Percentiles rank a stretch among this genome's conserved stretches.
Evolutionary conservation across 1,140 invertebrate genomes (phyloP).

Genomic region (Aporrectodea caliginosa): DNA sequence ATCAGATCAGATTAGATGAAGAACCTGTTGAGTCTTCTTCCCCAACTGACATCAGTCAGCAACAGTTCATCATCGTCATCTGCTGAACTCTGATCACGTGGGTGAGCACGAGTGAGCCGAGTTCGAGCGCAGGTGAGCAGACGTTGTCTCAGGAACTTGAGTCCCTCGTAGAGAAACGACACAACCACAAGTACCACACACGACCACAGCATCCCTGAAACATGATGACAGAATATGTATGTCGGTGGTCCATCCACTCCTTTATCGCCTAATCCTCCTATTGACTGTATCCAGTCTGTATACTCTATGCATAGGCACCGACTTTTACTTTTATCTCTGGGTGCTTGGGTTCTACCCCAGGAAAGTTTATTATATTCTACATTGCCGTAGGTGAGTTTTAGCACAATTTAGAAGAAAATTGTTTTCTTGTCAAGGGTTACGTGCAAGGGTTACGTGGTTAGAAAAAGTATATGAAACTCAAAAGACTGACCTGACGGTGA

Average conservation of each 20-base stretch:
- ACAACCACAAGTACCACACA: slow-evolving; percentile 1
- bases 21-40: too few species aligned
- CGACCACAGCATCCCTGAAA: slow-evolving; percentile 5
- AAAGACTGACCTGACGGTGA: too few species aligned
- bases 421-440: too few species aligned
- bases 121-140: not conserved
- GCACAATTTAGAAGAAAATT: too few species aligned
- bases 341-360: not conserved
- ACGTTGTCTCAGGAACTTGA: not conserved
- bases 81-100: not conserved
- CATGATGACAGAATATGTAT: not conserved
- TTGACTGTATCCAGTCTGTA: not conserved
- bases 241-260: too few species aligned
- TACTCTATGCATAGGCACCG: not conserved
- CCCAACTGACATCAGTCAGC: too few species aligned
- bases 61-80: slow-evolving; percentile 5
- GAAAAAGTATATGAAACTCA: too few species aligned
- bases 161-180: slow-evolving; percentile 9
- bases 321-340: not conserved
- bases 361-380: not conserved
- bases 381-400: not conserved
- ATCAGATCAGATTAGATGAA: too few species aligned
- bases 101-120: not conserved
- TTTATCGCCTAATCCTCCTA: too few species aligned
- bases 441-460: too few species aligned